Percentiles rank a stretch among this genome's conserved stretches.
Evolutionary conservation across 2,888 invertebrate species (phyloP).

Genomic region (Seladonia tumulorum): DNA sequence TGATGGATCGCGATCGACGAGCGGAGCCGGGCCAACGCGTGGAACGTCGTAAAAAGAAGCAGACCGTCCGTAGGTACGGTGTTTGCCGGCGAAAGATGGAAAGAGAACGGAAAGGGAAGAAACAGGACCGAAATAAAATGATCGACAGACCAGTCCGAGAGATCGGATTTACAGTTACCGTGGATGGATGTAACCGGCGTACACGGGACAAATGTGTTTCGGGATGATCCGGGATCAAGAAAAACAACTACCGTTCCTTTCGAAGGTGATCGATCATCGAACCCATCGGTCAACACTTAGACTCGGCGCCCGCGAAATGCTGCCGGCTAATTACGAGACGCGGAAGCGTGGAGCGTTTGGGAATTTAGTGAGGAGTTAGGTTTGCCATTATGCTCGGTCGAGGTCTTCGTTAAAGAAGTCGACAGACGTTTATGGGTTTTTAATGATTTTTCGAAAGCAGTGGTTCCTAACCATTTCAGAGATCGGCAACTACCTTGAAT

Average conservation of each 20-base stretch:
- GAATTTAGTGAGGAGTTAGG: neutral
- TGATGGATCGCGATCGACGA: conserved; percentile 35
- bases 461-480: no score
- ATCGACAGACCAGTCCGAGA: conserved; percentile 41
- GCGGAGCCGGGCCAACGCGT: conserved; percentile 6
- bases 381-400: neutral
- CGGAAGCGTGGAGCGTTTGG: neutral
- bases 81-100: neutral
- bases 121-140: conserved; percentile 44
- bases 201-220: conserved; percentile 29
- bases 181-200: conserved; percentile 51
- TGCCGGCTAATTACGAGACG: conserved; percentile 12
- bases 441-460: neutral
- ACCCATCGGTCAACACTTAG: conserved; percentile 3
- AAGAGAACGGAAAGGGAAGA: conserved; percentile 14
- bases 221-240: neutral
- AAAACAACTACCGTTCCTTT: conserved; percentile 28
- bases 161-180: conserved; percentile 59
- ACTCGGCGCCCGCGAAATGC: neutral
- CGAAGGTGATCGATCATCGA: conserved; percentile 30
- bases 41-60: neutral
- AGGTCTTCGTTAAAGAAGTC: neutral
- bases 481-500: no score
- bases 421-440: neutral
- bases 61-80: neutral